These are phyloP conservation scores for Halisarca cf. caerulea DNA, from an alignment of 37 sponge, comb jelly and placozoan genomes.

Conservation along the genomic window DNA sequence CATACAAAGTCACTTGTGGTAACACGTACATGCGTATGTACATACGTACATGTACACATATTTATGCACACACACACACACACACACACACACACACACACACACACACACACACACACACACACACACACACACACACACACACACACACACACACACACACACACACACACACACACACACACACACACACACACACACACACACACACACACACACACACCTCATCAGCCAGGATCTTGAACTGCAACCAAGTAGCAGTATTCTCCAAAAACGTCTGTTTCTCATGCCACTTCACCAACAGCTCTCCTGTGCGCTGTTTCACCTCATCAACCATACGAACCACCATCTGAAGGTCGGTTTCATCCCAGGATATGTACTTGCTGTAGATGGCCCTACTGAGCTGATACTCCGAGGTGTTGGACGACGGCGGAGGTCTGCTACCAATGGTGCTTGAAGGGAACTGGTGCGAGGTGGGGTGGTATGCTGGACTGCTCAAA, in stretches of 20 bases:
- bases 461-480: background rate
- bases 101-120: too few relatives aligned
- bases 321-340: slow-evolving; percentile 13
- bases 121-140: too few relatives aligned
- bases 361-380: background rate
- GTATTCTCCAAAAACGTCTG: slow-evolving; percentile 43
- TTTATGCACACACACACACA: too few relatives aligned
- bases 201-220: background rate
- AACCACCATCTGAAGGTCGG: background rate
- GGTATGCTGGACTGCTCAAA: background rate
- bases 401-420: background rate
- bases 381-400: background rate
- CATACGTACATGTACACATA: too few relatives aligned
- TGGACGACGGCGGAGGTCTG: background rate
- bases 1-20: background rate
- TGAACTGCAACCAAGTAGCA: slow-evolving; percentile 41
- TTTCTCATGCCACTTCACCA: slow-evolving; percentile 35
- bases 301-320: background rate
- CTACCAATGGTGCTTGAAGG: background rate
- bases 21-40: background rate
- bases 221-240: slow-evolving; percentile 22
- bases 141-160: too few relatives aligned
- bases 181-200: too few relatives aligned
- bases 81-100: too few relatives aligned
- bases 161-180: too few relatives aligned